A percentile compares a stretch with the other conserved stretches of the same genome.
phyloP scores from a whole-genome alignment of 2,113 vertebrate genomes.

The Hippocampus mohnikei region DNA sequence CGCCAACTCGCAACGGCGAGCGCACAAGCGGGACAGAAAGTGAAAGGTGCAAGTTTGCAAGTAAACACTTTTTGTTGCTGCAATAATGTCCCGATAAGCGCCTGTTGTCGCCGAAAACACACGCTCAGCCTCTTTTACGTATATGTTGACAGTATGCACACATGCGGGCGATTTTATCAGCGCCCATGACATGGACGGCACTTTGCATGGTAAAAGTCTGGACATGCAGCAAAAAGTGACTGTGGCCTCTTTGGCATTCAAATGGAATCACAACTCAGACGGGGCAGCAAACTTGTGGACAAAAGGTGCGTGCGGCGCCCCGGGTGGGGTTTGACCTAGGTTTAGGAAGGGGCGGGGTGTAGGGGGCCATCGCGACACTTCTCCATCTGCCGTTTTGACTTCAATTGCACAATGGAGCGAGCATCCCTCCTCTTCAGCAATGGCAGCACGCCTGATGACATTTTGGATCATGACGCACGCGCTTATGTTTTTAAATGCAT shows the following conservation, averaged over 20 bases:
- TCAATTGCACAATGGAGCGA: conserved; percentile 65
- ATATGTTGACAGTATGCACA: conserved; percentile 28
- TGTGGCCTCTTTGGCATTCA: conserved; percentile 38
- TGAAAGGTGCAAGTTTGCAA: background rate
- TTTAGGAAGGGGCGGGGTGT: conserved; percentile 25
- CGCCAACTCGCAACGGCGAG: conserved; percentile 4
- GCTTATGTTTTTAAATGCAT: background rate
- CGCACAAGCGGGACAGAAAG: background rate
- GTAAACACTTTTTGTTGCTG: conserved; percentile 16
- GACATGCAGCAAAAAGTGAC: conserved; percentile 4
- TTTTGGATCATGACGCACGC: background rate
- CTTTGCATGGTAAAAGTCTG: conserved; percentile 23
- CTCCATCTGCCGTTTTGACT: conserved; percentile 70
- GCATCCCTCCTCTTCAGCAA: background rate
- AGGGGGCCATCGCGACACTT: conserved; percentile 52
- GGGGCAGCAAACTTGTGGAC: conserved; percentile 47
- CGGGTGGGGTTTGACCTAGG: conserved; percentile 47
- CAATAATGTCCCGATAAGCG: conserved; percentile 14
- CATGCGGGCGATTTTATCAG: conserved; percentile 12
- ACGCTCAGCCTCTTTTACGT: conserved; percentile 4
- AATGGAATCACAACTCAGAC: conserved; percentile 61
- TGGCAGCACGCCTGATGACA: background rate
- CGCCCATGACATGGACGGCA: conserved; percentile 1
- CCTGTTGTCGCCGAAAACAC: conserved; percentile 32
- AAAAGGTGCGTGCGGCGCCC: conserved; percentile 49